Evolutionary conservation across 2,797 vertebrate species (phyloP).

Genomic region (Gobio occitaniae): DNA sequence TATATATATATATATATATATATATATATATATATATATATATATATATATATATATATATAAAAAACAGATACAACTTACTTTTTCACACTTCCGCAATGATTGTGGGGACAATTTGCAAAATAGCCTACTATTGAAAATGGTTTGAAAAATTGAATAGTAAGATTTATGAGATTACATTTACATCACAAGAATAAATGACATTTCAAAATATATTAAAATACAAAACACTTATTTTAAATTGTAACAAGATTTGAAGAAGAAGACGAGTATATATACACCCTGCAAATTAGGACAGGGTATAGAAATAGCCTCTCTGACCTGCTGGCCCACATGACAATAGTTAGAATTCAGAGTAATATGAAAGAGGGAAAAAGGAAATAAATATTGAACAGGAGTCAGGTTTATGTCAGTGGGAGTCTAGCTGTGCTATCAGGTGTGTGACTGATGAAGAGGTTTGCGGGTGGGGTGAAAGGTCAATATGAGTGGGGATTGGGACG

Average conservation of each 20-base stretch:
- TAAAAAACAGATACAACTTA: background rate
- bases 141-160: background rate
- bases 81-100: background rate
- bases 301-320: conserved; percentile 5
- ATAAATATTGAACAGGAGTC: conserved; percentile 28
- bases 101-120: background rate
- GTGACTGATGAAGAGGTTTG: conserved; percentile 56
- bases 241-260: background rate
- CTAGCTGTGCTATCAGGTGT: conserved; percentile 39
- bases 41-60: too few species aligned
- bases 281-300: background rate
- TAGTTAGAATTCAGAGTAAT: conserved; percentile 10
- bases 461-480: conserved; percentile 51
- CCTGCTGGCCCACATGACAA: conserved; percentile 2
- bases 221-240: background rate
- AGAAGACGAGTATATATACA: background rate
- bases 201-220: background rate
- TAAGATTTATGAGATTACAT: background rate
- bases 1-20: background rate
- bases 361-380: conserved; percentile 15
- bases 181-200: background rate
- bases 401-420: conserved; percentile 25
- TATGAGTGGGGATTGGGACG: conserved; percentile 41
- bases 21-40: background rate
- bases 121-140: background rate